Conservation (phyloP, 2,888 invertebrate genomes). For the Drosophila emarginata region DNA sequence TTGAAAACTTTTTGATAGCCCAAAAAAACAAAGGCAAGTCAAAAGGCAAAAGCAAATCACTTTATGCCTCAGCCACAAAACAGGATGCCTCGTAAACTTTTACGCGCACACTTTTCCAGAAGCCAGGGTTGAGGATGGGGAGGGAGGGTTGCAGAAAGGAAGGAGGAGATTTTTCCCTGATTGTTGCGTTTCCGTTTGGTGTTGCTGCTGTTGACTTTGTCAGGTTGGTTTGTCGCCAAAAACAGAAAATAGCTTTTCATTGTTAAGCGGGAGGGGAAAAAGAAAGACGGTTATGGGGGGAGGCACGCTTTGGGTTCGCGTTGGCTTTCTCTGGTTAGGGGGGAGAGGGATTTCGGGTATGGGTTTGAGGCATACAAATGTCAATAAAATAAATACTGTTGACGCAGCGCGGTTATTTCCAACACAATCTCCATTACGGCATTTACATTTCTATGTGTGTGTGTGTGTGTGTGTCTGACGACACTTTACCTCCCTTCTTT, state of each 20-base stretch:
- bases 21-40: neutral
- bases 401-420: constrained; percentile 76
- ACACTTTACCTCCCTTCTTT: constrained; percentile 7
- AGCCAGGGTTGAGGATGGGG: neutral
- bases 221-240: constrained; percentile 62
- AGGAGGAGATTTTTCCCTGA: constrained; percentile 49
- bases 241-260: constrained; percentile 71
- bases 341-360: neutral
- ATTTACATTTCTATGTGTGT: constrained; percentile 60
- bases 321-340: no score
- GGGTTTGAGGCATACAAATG: constrained; percentile 57
- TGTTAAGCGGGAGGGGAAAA: constrained; percentile 40
- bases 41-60: constrained; percentile 60
- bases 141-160: neutral
- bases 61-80: constrained; percentile 50
- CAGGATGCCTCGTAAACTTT: constrained; percentile 72
- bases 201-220: constrained; percentile 38
- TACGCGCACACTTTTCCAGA: constrained; percentile 62
- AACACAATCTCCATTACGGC: constrained; percentile 74
- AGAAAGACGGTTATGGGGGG: neutral
- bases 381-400: constrained; percentile 77
- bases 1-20: constrained; percentile 71
- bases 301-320: neutral
- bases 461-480: constrained; percentile 22
- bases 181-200: constrained; percentile 8